Conservation (phyloP, 2,113 vertebrate genomes). For the Castor canadensis region DNA sequence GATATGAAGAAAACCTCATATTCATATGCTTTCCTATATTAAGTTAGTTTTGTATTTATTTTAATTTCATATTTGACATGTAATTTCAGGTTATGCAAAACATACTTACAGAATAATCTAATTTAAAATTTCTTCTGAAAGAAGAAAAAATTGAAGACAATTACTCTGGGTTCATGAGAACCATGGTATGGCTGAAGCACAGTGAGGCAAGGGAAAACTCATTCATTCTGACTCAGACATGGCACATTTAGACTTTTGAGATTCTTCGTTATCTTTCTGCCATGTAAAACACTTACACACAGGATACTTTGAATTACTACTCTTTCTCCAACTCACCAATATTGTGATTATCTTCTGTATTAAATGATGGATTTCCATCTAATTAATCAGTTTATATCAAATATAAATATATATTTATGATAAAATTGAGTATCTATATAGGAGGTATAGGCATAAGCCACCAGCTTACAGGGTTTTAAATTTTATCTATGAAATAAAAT, state of each 20-base stretch:
- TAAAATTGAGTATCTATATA: background rate
- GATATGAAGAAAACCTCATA: background rate
- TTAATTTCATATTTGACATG: background rate
- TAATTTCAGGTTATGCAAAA: no score
- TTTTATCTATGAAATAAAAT: background rate
- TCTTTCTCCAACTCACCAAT: background rate
- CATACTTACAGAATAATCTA: no score
- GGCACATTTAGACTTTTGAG: background rate
- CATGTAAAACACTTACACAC: background rate
- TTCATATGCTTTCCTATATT: background rate
- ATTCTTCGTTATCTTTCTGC: background rate
- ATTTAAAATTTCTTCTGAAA: no score
- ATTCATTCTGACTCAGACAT: background rate
- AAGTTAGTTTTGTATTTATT: background rate
- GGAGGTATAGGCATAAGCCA: background rate
- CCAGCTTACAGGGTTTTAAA: background rate
- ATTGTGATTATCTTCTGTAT: background rate
- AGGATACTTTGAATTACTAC: background rate
- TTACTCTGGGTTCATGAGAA: no score
- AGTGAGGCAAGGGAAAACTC: background rate
- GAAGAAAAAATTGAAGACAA: no score
- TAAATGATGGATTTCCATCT: background rate
- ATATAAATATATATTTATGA: background rate
- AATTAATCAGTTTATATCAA: background rate
- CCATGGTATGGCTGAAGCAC: no score